Evolutionary conservation across 2,888 invertebrate species (phyloP).

Genomic region (Chrysina gloriosa): DNA sequence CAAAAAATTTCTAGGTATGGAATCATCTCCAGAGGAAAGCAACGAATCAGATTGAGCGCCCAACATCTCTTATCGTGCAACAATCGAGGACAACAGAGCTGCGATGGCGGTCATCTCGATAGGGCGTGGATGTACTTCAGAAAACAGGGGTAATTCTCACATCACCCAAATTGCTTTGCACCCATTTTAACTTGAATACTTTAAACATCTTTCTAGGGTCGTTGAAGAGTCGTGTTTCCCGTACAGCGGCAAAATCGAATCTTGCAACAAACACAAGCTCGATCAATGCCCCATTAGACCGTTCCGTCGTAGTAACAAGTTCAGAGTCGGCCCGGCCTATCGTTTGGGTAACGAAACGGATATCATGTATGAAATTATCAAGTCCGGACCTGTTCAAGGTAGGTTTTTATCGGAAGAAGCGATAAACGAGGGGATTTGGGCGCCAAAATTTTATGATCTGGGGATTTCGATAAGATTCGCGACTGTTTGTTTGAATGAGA

Average conservation of each 20-base stretch:
- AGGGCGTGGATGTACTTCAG: conserved; percentile 91
- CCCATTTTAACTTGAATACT: not conserved
- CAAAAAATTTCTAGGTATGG: conserved; percentile 70
- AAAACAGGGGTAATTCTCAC: conserved; percentile 73
- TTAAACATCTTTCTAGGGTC: conserved; percentile 71
- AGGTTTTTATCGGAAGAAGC: too few species aligned
- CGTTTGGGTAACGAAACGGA: conserved; percentile 80
- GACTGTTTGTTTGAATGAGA: too few species aligned
- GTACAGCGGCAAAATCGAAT: conserved; percentile 73
- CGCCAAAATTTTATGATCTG: too few species aligned
- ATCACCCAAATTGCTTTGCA: not conserved
- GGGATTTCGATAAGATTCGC: too few species aligned
- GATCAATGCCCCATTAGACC: conserved; percentile 70
- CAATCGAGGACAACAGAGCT: conserved; percentile 80
- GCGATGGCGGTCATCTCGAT: conserved; percentile 90
- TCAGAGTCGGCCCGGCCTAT: conserved; percentile 82
- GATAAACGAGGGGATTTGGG: too few species aligned
- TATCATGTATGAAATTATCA: conserved; percentile 91
- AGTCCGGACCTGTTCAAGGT: conserved; percentile 94
- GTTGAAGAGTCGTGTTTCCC: conserved; percentile 90
- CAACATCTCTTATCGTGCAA: conserved; percentile 92
- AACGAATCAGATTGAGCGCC: conserved; percentile 78
- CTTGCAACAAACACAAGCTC: conserved; percentile 72
- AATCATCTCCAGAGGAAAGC: conserved; percentile 85
- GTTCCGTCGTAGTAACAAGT: conserved; percentile 70